Conservation (phyloP, 2,888 invertebrate species). For the Epinotia demarniana region DNA sequence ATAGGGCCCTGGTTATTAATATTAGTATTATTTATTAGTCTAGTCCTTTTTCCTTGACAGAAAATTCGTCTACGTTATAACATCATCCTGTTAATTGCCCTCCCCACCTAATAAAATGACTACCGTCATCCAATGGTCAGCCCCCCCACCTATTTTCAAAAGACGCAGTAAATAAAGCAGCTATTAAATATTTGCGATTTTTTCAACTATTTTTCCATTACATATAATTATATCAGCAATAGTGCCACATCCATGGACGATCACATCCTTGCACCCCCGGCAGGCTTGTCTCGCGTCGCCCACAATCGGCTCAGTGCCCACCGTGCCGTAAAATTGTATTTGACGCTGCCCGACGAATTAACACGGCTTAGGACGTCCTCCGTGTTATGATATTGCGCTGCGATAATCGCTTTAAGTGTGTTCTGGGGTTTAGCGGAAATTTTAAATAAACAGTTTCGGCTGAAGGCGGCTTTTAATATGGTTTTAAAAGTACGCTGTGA, state of each 20-base stretch:
- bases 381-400: constrained; percentile 73
- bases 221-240: background rate
- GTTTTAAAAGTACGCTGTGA: constrained; percentile 15
- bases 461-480: constrained; percentile 28
- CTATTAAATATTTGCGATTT: too few relatives aligned
- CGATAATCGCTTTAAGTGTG: constrained; percentile 75
- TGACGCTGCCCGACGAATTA: constrained; percentile 78
- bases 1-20: too few relatives aligned
- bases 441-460: constrained; percentile 56
- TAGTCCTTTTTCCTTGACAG: too few relatives aligned
- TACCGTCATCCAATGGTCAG: too few relatives aligned
- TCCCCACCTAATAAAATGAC: too few relatives aligned
- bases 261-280: constrained; percentile 49
- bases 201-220: background rate
- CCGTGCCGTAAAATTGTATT: constrained; percentile 82
- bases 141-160: too few relatives aligned
- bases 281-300: constrained; percentile 79
- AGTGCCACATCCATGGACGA: constrained; percentile 54
- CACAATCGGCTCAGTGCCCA: constrained; percentile 83
- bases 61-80: too few relatives aligned
- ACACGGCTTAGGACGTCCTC: constrained; percentile 79
- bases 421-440: constrained; percentile 57
- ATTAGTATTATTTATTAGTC: too few relatives aligned
- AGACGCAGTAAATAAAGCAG: too few relatives aligned
- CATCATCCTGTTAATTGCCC: too few relatives aligned